phyloP scores from a whole-genome alignment of 2,113 vertebrate species.

The Clarias macrocephalus region DNA sequence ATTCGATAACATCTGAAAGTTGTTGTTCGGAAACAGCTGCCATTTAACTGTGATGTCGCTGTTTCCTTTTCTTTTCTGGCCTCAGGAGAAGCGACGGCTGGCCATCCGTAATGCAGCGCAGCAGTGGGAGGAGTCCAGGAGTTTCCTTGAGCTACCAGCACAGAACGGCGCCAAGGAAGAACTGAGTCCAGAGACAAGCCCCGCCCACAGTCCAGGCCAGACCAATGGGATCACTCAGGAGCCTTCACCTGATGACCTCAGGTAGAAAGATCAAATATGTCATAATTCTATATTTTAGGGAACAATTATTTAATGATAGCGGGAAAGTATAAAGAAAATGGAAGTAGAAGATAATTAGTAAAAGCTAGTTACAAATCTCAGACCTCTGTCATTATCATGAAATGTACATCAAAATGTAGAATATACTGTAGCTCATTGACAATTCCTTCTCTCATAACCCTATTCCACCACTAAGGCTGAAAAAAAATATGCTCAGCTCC shows the following conservation, averaged over 20 bases:
- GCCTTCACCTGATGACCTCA: constrained; percentile 83
- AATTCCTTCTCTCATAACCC: neutral
- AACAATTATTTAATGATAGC: neutral
- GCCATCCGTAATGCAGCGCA: constrained; percentile 88
- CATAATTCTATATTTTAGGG: neutral
- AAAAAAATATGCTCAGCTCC: neutral
- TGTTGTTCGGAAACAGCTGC: neutral
- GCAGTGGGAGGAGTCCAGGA: constrained; percentile 83
- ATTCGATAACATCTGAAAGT: neutral
- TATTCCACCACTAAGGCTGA: neutral
- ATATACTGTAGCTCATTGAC: neutral
- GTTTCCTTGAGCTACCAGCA: constrained; percentile 70
- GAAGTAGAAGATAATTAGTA: neutral
- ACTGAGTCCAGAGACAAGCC: constrained; percentile 75
- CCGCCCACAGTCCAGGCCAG: constrained; percentile 79
- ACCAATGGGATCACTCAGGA: constrained; percentile 76
- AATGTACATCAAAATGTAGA: too few species aligned
- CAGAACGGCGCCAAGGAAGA: constrained; percentile 77
- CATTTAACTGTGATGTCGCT: neutral
- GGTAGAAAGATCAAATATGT: constrained; percentile 66
- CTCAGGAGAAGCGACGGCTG: constrained; percentile 90
- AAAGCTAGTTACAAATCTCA: neutral
- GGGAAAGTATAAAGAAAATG: neutral
- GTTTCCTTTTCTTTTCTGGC: neutral
- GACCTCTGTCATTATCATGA: neutral